A percentile compares a stretch with the other conserved stretches of the same genome.
phyloP scores from a whole-genome alignment of 2,888 invertebrate species.

The Torymus aiolomorphi region DNA sequence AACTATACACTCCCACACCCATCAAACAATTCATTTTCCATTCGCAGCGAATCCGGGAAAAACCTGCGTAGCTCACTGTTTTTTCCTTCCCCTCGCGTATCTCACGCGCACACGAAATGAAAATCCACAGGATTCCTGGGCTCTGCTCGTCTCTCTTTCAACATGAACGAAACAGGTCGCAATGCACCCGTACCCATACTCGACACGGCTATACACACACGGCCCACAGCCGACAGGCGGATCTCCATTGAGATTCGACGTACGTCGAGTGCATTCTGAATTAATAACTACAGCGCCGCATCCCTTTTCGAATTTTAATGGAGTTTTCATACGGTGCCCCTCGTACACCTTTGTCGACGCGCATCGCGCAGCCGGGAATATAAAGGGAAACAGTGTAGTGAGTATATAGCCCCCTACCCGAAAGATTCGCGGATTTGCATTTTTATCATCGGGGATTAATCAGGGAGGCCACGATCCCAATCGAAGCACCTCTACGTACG shows the following conservation, averaged over 20 bases:
- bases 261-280: slow-evolving; percentile 7
- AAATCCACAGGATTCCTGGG: neutral
- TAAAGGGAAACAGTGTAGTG: too few species aligned
- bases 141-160: too few species aligned
- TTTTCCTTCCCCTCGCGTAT: neutral
- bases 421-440: slow-evolving; percentile 7
- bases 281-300: neutral
- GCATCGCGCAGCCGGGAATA: too few species aligned
- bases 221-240: slow-evolving; percentile 2
- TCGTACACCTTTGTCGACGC: neutral
- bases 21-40: slow-evolving; percentile 4
- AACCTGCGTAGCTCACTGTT: neutral
- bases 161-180: neutral
- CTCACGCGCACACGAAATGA: neutral
- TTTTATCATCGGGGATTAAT: neutral
- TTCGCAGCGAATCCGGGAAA: neutral
- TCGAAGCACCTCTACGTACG: neutral
- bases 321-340: neutral
- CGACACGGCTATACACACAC: neutral
- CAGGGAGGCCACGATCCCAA: neutral
- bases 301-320: slow-evolving; percentile 31
- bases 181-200: neutral
- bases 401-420: too few species aligned
- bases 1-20: too few species aligned
- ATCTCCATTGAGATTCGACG: slow-evolving; percentile 22